Conservation (phyloP, 2,113 vertebrate genomes). For the Rousettus leschenaultii region DNA sequence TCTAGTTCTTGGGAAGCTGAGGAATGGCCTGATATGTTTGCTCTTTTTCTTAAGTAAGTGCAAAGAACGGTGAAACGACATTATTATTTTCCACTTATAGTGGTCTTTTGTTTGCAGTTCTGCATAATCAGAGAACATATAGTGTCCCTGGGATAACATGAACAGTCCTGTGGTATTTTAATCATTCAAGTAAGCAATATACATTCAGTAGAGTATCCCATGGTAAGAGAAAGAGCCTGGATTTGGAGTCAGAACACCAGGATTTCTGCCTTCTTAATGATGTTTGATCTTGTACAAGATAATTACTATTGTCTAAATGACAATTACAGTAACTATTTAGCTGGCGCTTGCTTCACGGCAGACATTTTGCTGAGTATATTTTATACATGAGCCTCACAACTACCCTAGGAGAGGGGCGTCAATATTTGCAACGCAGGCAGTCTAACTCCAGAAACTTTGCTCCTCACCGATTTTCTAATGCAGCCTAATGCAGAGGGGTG, state of each 20-base stretch:
- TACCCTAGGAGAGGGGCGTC: not conserved
- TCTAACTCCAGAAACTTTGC: not conserved
- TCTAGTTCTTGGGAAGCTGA: not conserved
- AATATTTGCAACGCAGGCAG: not conserved
- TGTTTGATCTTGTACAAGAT: not conserved
- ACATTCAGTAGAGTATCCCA: not conserved
- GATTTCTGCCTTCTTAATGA: not conserved
- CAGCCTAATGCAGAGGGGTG: not conserved
- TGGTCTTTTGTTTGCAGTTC: not conserved
- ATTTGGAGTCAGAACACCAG: not conserved
- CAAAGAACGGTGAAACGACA: not conserved
- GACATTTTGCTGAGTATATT: not conserved
- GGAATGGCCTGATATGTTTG: not conserved
- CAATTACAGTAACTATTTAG: not conserved
- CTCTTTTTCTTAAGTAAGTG: not conserved
- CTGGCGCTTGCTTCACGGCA: not conserved
- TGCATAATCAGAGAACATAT: not conserved
- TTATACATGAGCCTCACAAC: not conserved
- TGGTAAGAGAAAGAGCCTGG: not conserved
- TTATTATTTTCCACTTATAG: not conserved
- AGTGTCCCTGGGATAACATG: not conserved
- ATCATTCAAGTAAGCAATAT: not conserved
- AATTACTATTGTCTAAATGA: not conserved
- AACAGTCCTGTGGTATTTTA: constrained; percentile 9
- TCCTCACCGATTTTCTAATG: not conserved